Evolutionary conservation across 2,797 vertebrate genomes (phyloP).

Genomic region (Pangasius djambal): DNA sequence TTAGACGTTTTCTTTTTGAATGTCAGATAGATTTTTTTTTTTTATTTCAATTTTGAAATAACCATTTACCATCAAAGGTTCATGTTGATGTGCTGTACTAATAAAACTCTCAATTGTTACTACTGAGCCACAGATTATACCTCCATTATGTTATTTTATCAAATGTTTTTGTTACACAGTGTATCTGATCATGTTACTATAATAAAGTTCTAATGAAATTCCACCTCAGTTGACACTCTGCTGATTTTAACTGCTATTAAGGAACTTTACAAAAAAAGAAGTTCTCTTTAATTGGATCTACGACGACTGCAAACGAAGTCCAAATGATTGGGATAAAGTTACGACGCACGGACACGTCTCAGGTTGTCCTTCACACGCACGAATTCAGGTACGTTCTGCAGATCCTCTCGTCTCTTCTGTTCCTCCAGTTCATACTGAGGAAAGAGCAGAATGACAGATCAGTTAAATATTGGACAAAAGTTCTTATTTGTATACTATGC

Average conservation of each 20-base stretch:
- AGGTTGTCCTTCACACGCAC: conserved; percentile 62
- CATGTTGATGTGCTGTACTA: conserved; percentile 11
- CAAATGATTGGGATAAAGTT: neutral
- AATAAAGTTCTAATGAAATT: neutral
- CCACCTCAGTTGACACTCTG: neutral
- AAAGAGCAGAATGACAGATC: conserved; percentile 9
- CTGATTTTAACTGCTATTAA: neutral
- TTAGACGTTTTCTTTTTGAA: neutral
- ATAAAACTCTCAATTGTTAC: conserved; percentile 29
- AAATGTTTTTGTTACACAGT: neutral
- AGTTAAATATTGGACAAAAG: neutral
- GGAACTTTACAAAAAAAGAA: neutral
- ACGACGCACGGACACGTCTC: conserved; percentile 44
- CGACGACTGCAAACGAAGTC: neutral
- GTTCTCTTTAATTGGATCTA: neutral
- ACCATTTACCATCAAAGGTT: neutral
- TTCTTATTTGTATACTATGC: neutral
- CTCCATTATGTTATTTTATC: conserved; percentile 53
- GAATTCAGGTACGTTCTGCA: conserved; percentile 62
- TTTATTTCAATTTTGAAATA: neutral
- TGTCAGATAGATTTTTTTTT: neutral
- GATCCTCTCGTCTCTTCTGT: conserved; percentile 48
- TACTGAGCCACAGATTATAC: conserved; percentile 46
- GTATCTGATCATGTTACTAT: neutral
- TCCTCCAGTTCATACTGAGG: conserved; percentile 65